A percentile compares a stretch with the other conserved stretches of the same genome.
Conservation (phyloP, 2,888 invertebrate species). For the Leptopilina syphax region DNA sequence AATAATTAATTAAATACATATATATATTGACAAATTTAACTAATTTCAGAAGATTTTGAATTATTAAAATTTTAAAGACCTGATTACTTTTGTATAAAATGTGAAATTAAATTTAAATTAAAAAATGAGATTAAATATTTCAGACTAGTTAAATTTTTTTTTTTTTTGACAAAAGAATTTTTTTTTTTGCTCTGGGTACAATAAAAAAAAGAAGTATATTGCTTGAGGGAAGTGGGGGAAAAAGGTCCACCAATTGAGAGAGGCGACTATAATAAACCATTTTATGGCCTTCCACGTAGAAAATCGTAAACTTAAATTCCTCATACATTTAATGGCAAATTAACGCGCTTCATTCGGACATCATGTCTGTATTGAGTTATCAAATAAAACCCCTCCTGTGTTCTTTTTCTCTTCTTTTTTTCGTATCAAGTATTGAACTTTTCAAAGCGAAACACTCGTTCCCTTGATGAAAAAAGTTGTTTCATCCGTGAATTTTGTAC, state of each 20-base stretch:
- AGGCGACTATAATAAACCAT: conserved; percentile 54
- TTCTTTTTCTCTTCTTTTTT: neutral
- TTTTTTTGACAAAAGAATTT: too few relatives aligned
- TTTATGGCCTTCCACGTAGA: conserved; percentile 48
- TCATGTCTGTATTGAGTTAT: conserved; percentile 21
- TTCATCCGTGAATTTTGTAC: conserved; percentile 21
- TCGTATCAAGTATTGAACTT: conserved; percentile 20
- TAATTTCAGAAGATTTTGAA: too few relatives aligned
- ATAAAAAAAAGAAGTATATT: too few relatives aligned
- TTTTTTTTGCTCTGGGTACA: too few relatives aligned
- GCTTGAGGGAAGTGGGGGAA: neutral
- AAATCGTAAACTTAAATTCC: conserved; percentile 45
- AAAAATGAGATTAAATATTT: too few relatives aligned
- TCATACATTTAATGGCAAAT: conserved; percentile 55
- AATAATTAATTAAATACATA: too few relatives aligned
- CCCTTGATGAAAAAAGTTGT: conserved; percentile 36
- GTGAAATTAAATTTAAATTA: too few relatives aligned
- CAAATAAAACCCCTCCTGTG: neutral
- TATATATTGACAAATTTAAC: too few relatives aligned
- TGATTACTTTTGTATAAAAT: too few relatives aligned
- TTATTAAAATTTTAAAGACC: too few relatives aligned
- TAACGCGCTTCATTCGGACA: conserved; percentile 42
- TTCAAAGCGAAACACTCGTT: conserved; percentile 20
- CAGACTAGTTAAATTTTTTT: too few relatives aligned
- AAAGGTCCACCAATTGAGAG: conserved; percentile 51